These are phyloP conservation scores for Montipora foliosa DNA, from an alignment of 64 coral and sea anemone genomes.

Conservation along the genomic window DNA sequence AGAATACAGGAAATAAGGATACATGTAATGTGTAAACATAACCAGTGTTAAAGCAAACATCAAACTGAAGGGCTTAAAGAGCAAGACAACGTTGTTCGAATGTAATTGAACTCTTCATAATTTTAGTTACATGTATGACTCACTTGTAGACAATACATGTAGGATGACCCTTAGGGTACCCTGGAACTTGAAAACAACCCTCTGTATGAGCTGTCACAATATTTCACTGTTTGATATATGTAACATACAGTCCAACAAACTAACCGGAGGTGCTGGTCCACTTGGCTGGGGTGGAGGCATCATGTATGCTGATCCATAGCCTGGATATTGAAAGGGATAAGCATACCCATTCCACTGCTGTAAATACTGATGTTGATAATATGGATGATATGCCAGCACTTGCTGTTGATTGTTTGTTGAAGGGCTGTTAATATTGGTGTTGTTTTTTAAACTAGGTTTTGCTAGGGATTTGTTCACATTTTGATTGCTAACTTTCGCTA, in stretches of 20 bases:
- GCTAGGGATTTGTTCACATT: conserved; percentile 18
- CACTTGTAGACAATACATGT: too few species aligned
- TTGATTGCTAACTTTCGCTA: conserved; percentile 67
- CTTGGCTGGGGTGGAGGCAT: conserved; percentile 13
- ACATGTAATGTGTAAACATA: too few species aligned
- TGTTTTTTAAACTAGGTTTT: conserved; percentile 18
- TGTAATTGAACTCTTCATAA: too few species aligned
- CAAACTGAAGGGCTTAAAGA: too few species aligned
- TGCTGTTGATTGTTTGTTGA: conserved; percentile 22
- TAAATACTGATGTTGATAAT: conserved; percentile 46
- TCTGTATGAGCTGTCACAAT: too few species aligned
- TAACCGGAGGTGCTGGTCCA: conserved; percentile 27
- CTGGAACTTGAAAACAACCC: too few species aligned
- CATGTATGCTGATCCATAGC: conserved; percentile 4
- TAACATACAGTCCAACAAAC: neutral
- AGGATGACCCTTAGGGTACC: too few species aligned
- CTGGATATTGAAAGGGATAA: conserved; percentile 31
- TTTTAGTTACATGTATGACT: too few species aligned
- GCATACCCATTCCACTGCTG: conserved; percentile 24
- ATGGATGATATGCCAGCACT: conserved; percentile 41
- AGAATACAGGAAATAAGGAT: too few species aligned
- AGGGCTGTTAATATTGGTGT: neutral
- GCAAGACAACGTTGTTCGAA: too few species aligned
- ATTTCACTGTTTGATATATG: too few species aligned
- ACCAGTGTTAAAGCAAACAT: too few species aligned